Evolutionary conservation across 2,888 invertebrate genomes (phyloP), one percentile per base, ranked within the genome.

Genomic region (Aspidiotus destructor): DNA sequence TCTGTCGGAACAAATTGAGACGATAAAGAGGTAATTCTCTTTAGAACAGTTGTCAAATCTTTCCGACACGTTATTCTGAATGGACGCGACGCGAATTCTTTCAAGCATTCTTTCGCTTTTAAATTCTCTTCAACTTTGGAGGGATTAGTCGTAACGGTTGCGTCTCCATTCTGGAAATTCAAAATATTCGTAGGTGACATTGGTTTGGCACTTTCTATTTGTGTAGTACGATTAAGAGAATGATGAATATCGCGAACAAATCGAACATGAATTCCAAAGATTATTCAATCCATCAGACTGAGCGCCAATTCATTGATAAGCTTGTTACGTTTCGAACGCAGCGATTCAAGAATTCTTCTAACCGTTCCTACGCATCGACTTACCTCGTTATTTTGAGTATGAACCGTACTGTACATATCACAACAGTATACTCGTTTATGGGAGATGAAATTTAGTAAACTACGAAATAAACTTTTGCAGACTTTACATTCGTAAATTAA

Each of bases 401-500:
- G 60, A 60, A 67, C 42, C 15, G 52, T 52, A 42, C 67, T 67
- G 52, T 67, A 67, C 48, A 67, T 48, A 67, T 67, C 67, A 60
- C 60, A 60, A 75, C 94, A 94, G 76, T 88, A 94, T 53, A 85
- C 83, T 70, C 92, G 82, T 78, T 95, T 95, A 77, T 95, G 95
- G 48, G 90, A 86, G 73, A 94, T 84, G 75, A 93, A 91, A 79
- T 94, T 93, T 15, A 87, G 86, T 72, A 94, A 79, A 76, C 90
- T 90, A 73, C 94, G 83, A 77, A 92, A 94, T 75, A 95, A 81
- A 75, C 87, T 90, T 48, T 87, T 83, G 76, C 95, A 95, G 17
- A 88, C 84, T 77, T 87, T 87, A 78, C 95, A 95, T 78, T 95
- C 95, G 78, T 90, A 89, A 74, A 95, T 83, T 70, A 93, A 78